Evolutionary conservation across 1,140 invertebrate species (phyloP), one percentile per base, ranked within the genome.

Genomic region (Mya arenaria): DNA sequence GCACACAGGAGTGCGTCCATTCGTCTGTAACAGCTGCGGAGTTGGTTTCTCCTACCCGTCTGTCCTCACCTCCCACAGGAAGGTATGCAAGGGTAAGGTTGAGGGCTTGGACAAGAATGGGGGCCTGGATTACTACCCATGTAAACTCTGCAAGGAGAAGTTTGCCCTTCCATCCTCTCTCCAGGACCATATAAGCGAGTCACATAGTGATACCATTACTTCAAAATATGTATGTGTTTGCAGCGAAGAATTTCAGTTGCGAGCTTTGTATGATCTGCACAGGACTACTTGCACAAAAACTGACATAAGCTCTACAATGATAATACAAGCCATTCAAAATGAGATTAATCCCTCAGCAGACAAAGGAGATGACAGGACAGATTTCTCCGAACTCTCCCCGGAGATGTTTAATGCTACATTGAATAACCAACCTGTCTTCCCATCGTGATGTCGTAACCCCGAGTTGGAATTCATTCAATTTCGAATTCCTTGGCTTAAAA

Each of bases 101-200:
- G 69, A 72, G 3, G 69, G 69, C 1, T 23, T 75, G 39, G 66
- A 17, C n/a, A 32, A n/a, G 28, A 44, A 44, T 68, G 55, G 65
- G 10, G 25, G 34, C 10, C 15, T 68, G 28, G 75, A 68, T 10
- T 17, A 41, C 25, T 79, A 68, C 23, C 65, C 48, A 23, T 79
- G 75, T 79, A 55, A 68, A 79, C 44, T 56, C 15, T 79, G 75
- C 41, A 79, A 79, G 28, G 63, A 79, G 48, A 68, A 68, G 44
- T 79, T 69, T 37, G 48, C 48, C 17, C 28, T 68, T 44, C 32
- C 63, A 3, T 36, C 28, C 1, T 25, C 63, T 6, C 39, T 79
- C 2, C 44, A 79, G 48, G 41, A 79, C 23, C 75, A 68, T n/a
- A 36, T 79, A 13, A 4, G 10, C 23, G 75, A 69, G 32, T 39